These are phyloP conservation scores for Chunga burmeisteri DNA, from an alignment of 2,113 vertebrate genomes.

Conservation along the genomic window DNA sequence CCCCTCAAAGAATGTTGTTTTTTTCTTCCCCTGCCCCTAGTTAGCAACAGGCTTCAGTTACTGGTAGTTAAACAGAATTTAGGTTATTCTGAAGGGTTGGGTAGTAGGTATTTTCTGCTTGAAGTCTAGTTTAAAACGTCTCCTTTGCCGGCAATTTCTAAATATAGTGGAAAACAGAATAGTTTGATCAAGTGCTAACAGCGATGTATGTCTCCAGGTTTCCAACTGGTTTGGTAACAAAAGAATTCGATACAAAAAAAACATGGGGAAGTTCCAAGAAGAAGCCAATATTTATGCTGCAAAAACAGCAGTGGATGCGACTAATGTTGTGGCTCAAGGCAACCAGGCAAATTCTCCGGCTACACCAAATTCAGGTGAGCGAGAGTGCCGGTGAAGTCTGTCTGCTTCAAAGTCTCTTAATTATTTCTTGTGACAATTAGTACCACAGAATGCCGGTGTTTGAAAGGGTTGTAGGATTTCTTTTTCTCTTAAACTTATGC, in stretches of 20 bases:
- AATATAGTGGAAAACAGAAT: background rate
- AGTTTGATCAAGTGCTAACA: background rate
- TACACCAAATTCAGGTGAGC: constrained; percentile 83
- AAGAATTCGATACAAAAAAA: constrained; percentile 92
- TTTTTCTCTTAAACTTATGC: background rate
- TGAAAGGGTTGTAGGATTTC: background rate
- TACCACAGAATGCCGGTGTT: rapidly evolving
- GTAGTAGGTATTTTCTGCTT: background rate
- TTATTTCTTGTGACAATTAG: background rate
- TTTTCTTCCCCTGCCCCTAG: rapidly evolving
- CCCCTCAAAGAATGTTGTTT: background rate
- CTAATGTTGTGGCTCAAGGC: constrained; percentile 80
- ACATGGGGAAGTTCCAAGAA: constrained; percentile 91
- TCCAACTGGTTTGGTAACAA: constrained; percentile 95
- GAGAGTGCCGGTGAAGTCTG: background rate
- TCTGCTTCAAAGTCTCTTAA: background rate
- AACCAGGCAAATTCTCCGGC: constrained; percentile 85
- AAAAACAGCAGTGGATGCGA: constrained; percentile 82
- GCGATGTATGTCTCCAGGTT: constrained; percentile 64
- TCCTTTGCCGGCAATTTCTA: rapidly evolving
- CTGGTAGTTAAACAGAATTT: background rate
- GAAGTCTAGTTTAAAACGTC: background rate
- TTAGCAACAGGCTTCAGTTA: background rate
- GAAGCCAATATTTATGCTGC: constrained; percentile 88
- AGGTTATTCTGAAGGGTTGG: background rate